phyloP scores from a whole-genome alignment of 2,797 vertebrate species.

The Aratinga solstitialis region DNA sequence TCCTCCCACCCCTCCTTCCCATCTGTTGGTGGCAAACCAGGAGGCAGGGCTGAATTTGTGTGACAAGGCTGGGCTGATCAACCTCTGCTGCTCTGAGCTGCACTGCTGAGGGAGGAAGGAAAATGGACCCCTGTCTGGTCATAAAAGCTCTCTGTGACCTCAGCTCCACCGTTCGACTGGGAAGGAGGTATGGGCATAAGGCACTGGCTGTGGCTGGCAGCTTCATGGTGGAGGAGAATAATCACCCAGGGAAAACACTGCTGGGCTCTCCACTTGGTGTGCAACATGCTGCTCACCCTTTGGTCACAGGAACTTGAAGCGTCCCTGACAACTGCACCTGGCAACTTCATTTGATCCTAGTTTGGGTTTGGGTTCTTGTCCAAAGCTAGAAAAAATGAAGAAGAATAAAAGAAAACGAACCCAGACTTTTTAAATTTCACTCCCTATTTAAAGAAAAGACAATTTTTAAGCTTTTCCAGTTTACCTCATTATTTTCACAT shows the following conservation, averaged over 20 bases:
- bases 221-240: background rate
- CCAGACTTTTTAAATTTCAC: background rate
- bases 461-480: background rate
- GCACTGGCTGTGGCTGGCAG: background rate
- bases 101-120: background rate
- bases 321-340: background rate
- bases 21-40: background rate
- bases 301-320: rapidly evolving
- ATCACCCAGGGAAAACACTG: background rate
- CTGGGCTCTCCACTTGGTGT: background rate
- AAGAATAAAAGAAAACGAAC: background rate
- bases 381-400: background rate
- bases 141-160: background rate
- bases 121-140: background rate
- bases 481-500: background rate
- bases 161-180: rapidly evolving
- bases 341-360: background rate
- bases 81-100: background rate
- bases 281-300: rapidly evolving
- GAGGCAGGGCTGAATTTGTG: background rate
- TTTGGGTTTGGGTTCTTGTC: background rate
- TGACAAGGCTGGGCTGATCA: background rate
- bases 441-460: background rate
- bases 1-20: background rate
- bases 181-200: background rate